Conservation (phyloP, 2,113 vertebrate genomes). For the Pontoporia blainvillei region DNA sequence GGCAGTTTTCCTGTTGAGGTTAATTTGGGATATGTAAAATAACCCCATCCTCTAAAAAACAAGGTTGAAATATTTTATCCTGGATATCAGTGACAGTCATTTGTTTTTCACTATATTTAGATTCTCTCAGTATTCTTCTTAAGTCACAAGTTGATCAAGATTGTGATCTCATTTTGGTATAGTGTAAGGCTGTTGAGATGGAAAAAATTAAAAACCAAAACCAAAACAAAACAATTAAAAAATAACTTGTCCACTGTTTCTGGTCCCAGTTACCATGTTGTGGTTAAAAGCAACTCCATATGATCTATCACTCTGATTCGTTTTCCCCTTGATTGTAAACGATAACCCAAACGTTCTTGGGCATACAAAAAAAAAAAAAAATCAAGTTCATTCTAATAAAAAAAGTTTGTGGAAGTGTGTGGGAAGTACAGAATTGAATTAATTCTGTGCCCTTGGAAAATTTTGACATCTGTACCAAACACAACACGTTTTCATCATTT, state of each 20-base stretch:
- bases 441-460: slow-evolving; percentile 39
- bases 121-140: slow-evolving; percentile 52
- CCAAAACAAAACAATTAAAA: slow-evolving; percentile 15
- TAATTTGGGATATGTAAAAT: slow-evolving; percentile 76
- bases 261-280: neutral
- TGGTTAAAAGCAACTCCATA: neutral
- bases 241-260: neutral
- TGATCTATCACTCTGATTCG: neutral
- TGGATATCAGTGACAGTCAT: slow-evolving; percentile 69
- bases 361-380: neutral
- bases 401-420: neutral
- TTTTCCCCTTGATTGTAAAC: slow-evolving; percentile 46
- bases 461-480: neutral
- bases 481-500: slow-evolving; percentile 49
- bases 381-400: neutral
- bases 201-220: slow-evolving; percentile 20
- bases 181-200: neutral
- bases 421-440: slow-evolving; percentile 37
- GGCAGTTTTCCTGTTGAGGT: slow-evolving; percentile 89
- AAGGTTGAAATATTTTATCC: slow-evolving; percentile 80
- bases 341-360: neutral
- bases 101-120: slow-evolving; percentile 73
- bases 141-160: slow-evolving; percentile 61
- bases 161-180: slow-evolving; percentile 31
- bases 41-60: slow-evolving; percentile 69